Base-by-base conservation (phyloP, 1,140 invertebrate species). In the Drosophila asahinai region DNA sequence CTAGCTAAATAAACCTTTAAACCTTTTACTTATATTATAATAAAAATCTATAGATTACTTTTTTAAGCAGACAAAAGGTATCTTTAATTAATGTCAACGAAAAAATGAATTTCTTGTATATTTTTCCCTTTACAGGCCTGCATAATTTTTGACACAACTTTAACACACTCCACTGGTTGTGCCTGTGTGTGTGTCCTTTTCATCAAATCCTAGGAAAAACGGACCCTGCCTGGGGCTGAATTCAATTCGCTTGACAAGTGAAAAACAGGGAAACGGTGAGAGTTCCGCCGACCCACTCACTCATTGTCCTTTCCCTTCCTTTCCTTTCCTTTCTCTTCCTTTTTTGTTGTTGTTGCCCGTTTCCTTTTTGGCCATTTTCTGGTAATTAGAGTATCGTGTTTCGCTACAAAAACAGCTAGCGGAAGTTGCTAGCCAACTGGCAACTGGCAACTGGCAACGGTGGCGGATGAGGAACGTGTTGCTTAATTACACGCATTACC, bases 371-470 rank as follows among this genome's bases (percentile, higher is more conserved):
- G 75, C 59, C 60, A 73, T 83, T 89, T 87, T 60, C 66, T 80
- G 83, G 80, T 86, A 86, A 86, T 86, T 86, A 87, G 83, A 86
- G 83, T 86, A 83, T 86, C 84, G 87, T 87, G 83, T 86, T 86
- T 73, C 80, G 36, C 67, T 65, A 51, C 52, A 81, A 62, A 80
- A 73, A 43, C 80, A 80, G 64, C 66, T 59, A 63, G 47, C 83
- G 83, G 83, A 86, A 86, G 83, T 87, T 83, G 80, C 83, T 73
- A 76, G 80, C 83, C 80, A 86, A 64, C 81, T 59, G 63, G 66
- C 38, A 27, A 64, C 81, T 59, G 63, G 66, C 38, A 27, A 54
- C 30, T 33, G 33, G 27, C 30, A 38, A 40, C 54, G 68, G 40
- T 48, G 25, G 22, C 66, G 43, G 52, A 66, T 66, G 30, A 66